phyloP scores from a whole-genome alignment of 2,888 invertebrate genomes.

The Polydrusus cervinus region DNA sequence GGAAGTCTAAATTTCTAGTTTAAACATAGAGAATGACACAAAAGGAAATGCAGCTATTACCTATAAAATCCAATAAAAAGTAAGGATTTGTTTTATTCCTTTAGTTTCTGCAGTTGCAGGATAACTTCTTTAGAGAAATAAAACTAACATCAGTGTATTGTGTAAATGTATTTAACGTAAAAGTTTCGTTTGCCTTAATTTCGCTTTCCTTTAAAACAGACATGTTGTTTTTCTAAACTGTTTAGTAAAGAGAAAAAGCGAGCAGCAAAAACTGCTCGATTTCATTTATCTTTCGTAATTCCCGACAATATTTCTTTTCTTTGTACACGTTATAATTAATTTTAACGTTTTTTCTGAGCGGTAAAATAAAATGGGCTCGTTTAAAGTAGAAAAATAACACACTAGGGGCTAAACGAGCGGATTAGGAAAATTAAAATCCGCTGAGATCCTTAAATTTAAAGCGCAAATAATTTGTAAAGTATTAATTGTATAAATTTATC shows the following conservation, averaged over 20 bases:
- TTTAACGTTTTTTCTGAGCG: slow-evolving; percentile 43
- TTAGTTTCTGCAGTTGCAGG: slow-evolving; percentile 23
- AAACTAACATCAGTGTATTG: slow-evolving; percentile 33
- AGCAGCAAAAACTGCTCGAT: slow-evolving; percentile 33
- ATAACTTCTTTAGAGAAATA: slow-evolving; percentile 25
- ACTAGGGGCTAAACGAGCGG: slow-evolving; percentile 42
- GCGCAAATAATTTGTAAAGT: slow-evolving; percentile 46
- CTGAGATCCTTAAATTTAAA: slow-evolving; percentile 45
- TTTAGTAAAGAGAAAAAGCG: slow-evolving; percentile 4
- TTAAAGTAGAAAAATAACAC: slow-evolving; percentile 46
- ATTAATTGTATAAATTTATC: slow-evolving; percentile 48
- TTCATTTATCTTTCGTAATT: slow-evolving; percentile 43
- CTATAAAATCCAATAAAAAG: slow-evolving; percentile 26
- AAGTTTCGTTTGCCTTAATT: slow-evolving; percentile 32
- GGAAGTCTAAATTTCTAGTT: slow-evolving; percentile 17
- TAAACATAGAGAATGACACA: slow-evolving; percentile 22
- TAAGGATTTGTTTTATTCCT: slow-evolving; percentile 18
- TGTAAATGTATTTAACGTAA: slow-evolving; percentile 31
- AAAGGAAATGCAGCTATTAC: slow-evolving; percentile 28
- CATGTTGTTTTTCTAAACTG: slow-evolving; percentile 19
- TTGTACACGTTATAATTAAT: slow-evolving; percentile 45
- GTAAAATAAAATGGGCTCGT: slow-evolving; percentile 39
- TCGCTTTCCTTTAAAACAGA: slow-evolving; percentile 24
- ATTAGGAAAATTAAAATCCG: slow-evolving; percentile 49
- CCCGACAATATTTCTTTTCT: slow-evolving; percentile 43